Conservation (phyloP, 2,888 invertebrate species). For the Chaetoderma sp. region DNA sequence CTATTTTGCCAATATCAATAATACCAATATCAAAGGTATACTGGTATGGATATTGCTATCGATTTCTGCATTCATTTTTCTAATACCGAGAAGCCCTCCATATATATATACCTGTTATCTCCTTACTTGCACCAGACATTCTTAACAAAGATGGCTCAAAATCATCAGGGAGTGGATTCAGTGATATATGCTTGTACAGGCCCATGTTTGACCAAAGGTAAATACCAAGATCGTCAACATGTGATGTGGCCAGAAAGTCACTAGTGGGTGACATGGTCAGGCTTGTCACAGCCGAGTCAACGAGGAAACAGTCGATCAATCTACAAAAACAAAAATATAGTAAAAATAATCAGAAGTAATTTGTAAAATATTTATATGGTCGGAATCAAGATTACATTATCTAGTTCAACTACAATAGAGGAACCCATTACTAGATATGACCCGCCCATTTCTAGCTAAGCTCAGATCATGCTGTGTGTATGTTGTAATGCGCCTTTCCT, state of each 20-base stretch:
- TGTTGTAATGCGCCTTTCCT: too few species aligned
- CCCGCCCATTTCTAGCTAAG: too few species aligned
- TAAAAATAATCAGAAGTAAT: neutral
- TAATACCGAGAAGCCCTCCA: too few species aligned
- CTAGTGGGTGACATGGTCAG: conserved; percentile 91
- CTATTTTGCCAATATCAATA: too few species aligned
- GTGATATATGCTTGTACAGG: conserved; percentile 83
- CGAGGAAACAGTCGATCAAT: conserved; percentile 72
- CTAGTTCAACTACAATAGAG: too few species aligned
- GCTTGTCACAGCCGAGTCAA: conserved; percentile 86
- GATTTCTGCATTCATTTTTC: too few species aligned
- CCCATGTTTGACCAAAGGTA: conserved; percentile 94
- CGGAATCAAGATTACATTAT: too few species aligned
- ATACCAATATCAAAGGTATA: too few species aligned
- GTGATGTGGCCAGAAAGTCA: conserved; percentile 89
- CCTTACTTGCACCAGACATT: conserved; percentile 51
- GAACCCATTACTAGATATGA: too few species aligned
- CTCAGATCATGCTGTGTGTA: too few species aligned
- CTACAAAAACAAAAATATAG: conserved; percentile 45
- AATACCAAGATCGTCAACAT: conserved; percentile 88
- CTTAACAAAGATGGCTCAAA: conserved; percentile 65
- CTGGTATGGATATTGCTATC: too few species aligned
- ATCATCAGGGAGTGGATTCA: conserved; percentile 73
- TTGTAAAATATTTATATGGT: neutral
- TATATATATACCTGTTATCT: conserved; percentile 42